Conservation (phyloP, 1,140 invertebrate species). For the Brachionus angularis region DNA sequence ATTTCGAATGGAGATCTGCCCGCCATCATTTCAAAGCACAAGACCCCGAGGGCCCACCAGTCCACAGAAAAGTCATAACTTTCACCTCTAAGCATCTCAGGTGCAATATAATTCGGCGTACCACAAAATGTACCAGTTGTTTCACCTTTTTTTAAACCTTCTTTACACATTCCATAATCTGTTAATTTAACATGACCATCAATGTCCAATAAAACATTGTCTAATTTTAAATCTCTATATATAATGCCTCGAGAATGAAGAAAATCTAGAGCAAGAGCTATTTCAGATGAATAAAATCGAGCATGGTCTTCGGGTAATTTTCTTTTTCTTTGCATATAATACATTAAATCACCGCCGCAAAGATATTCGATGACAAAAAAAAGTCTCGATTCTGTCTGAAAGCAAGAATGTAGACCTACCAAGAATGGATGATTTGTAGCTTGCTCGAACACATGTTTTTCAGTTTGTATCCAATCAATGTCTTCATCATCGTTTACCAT, state of each 20-base stretch:
- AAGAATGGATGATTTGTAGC: no score
- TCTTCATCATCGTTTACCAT: conserved; percentile 92
- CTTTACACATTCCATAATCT: conserved; percentile 96
- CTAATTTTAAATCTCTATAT: conserved; percentile 93
- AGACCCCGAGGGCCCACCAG: conserved; percentile 66
- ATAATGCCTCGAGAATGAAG: conserved; percentile 94
- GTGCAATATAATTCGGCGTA: conserved; percentile 94
- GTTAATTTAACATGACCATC: conserved; percentile 98
- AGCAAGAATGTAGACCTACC: no score
- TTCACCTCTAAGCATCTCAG: no score
- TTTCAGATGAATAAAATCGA: conserved; percentile 95
- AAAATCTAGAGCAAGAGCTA: conserved; percentile 93
- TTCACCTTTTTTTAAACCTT: conserved; percentile 70
- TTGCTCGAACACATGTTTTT: no score
- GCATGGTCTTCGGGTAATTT: conserved; percentile 88
- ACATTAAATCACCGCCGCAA: no score
- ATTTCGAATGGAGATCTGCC: conserved; percentile 96
- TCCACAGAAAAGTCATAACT: conserved; percentile 71
- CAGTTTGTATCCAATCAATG: no score
- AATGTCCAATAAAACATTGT: conserved; percentile 94
- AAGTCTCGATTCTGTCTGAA: no score
- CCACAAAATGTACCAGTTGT: conserved; percentile 82
- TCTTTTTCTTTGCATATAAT: conserved; percentile 95
- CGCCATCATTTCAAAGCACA: conserved; percentile 96
- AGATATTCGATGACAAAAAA: no score